A percentile compares a stretch with the other conserved stretches of the same genome.
phyloP scores from a whole-genome alignment of 2,113 vertebrate genomes.

The Platanista minor region DNA sequence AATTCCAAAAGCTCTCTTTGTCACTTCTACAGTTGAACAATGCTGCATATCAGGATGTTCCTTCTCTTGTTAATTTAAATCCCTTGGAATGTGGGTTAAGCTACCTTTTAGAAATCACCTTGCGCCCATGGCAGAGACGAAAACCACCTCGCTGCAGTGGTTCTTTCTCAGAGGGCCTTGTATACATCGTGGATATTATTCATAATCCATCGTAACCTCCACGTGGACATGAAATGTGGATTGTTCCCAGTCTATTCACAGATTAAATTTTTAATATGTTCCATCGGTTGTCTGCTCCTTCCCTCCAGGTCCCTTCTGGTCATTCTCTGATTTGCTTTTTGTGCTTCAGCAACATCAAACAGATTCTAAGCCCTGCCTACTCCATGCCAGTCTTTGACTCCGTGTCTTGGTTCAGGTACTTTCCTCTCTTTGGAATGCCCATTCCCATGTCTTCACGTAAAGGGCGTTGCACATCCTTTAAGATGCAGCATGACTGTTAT shows the following conservation, averaged over 20 bases:
- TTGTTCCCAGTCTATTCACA: background rate
- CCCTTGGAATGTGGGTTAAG: background rate
- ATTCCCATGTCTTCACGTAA: background rate
- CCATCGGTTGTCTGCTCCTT: background rate
- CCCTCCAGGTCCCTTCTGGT: background rate
- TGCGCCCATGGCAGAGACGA: background rate
- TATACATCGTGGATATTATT: background rate
- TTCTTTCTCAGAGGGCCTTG: background rate
- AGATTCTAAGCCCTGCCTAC: background rate
- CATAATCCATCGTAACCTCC: background rate
- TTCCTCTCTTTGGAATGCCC: constrained; percentile 19
- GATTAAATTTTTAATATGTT: background rate
- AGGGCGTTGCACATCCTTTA: background rate
- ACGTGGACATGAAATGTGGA: background rate
- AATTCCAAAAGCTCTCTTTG: background rate
- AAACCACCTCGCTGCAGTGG: background rate
- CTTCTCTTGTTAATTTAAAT: background rate
- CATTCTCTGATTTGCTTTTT: background rate
- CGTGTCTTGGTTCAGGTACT: background rate
- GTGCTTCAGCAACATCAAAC: background rate
- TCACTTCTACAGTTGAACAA: constrained; percentile 3
- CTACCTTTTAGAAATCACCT: background rate
- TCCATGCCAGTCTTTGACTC: background rate
- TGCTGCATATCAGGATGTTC: background rate
- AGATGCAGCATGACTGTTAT: background rate